A percentile compares a stretch with the other conserved stretches of the same genome.
These are phyloP conservation scores for Ptyas mucosa DNA, from an alignment of 2,113 vertebrate species.

Conservation along the genomic window DNA sequence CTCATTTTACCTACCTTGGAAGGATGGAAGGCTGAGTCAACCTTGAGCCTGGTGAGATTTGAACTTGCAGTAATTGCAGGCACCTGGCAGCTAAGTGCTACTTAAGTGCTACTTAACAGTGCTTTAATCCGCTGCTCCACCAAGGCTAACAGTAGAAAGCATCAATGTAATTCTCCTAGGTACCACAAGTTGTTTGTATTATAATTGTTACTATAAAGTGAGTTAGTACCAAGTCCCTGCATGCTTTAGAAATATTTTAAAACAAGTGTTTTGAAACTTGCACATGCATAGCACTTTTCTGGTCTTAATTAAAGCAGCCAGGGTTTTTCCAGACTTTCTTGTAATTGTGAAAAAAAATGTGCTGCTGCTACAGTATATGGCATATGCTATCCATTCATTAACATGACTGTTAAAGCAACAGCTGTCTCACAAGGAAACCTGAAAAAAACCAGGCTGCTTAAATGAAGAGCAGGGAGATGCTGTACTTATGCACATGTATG, in stretches of 20 bases:
- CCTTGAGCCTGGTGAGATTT: too few relatives aligned
- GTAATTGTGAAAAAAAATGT: neutral
- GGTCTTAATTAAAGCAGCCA: neutral
- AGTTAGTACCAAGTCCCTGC: neutral
- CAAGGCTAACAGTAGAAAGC: neutral
- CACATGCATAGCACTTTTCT: neutral
- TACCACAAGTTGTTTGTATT: neutral
- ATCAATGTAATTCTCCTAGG: neutral
- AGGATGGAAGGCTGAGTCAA: too few relatives aligned
- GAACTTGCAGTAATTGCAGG: too few relatives aligned
- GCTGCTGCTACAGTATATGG: neutral
- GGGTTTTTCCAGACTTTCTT: neutral
- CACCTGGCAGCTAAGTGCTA: too few relatives aligned
- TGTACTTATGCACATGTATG: neutral
- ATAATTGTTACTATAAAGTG: neutral
- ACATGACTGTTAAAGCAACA: neutral
- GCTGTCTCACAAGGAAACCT: neutral
- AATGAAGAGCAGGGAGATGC: neutral
- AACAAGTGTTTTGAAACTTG: neutral
- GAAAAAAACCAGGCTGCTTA: neutral
- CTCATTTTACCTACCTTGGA: too few relatives aligned
- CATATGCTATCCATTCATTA: neutral
- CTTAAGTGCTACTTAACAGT: too few relatives aligned
- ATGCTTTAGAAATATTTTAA: neutral
- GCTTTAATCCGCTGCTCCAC: too few relatives aligned